A percentile compares a stretch with the other conserved stretches of the same genome.
Evolutionary conservation across 92 coral and sea anemone genomes (phyloP).

Genomic region (Pocillopora meandrina): DNA sequence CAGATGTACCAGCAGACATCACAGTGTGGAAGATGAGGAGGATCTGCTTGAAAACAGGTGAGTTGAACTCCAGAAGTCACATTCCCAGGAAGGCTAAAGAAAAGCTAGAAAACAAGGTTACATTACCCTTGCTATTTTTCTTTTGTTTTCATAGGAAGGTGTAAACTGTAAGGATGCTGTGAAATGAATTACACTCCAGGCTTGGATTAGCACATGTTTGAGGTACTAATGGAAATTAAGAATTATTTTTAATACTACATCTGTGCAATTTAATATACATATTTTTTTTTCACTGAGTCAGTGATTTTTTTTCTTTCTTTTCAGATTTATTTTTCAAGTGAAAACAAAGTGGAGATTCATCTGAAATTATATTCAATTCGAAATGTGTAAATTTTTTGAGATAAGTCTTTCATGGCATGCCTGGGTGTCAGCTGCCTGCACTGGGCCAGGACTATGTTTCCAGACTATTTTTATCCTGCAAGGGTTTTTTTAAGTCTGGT

Average conservation of each 20-base stretch:
- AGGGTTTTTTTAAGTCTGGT: conserved; percentile 67
- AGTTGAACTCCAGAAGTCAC: conserved; percentile 6
- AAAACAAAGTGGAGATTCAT: background rate
- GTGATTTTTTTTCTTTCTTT: background rate
- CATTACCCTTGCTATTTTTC: background rate
- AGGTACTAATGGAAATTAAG: background rate
- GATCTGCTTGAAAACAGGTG: background rate
- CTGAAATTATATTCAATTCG: background rate
- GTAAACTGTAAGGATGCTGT: background rate
- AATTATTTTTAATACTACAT: background rate
- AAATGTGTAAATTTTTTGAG: background rate
- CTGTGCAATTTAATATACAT: background rate
- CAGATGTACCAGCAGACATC: background rate
- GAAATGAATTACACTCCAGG: background rate
- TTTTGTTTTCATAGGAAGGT: background rate
- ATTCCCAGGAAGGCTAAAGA: background rate
- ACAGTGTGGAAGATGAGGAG: background rate
- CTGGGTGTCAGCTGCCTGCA: conserved; percentile 86
- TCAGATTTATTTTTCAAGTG: background rate
- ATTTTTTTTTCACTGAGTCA: background rate
- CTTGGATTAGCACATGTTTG: background rate
- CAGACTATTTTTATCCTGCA: conserved; percentile 56
- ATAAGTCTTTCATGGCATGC: conserved; percentile 41
- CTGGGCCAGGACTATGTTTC: conserved; percentile 88
- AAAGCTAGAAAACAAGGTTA: background rate